phyloP scores from a whole-genome alignment of 2,113 vertebrate genomes.

The Hippocampus mohnikei region DNA sequence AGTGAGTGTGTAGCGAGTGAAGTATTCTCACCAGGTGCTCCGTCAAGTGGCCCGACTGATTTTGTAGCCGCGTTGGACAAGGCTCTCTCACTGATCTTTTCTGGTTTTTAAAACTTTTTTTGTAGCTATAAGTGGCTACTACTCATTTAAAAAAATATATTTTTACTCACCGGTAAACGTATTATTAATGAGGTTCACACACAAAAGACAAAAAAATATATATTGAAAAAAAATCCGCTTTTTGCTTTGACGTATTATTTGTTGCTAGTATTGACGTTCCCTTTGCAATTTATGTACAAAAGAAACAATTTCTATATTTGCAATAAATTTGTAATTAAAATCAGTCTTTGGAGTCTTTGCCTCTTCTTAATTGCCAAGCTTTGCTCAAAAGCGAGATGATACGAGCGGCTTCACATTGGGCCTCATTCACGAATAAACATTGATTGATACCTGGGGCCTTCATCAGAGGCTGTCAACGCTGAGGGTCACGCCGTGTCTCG shows the following conservation, averaged over 20 bases:
- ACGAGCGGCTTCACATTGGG: background rate
- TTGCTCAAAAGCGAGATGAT: background rate
- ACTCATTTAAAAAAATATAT: background rate
- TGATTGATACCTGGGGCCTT: too few species aligned
- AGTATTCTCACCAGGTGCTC: slow-evolving; percentile 20
- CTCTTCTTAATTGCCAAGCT: background rate
- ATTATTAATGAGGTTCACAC: slow-evolving; percentile 26
- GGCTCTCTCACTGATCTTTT: background rate
- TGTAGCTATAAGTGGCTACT: too few species aligned
- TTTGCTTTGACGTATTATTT: slow-evolving; percentile 50
- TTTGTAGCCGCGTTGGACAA: background rate
- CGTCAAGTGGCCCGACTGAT: background rate
- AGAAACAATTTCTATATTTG: slow-evolving; percentile 82
- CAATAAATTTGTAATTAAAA: slow-evolving; percentile 76
- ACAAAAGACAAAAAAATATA: background rate
- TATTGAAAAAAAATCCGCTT: slow-evolving; percentile 23
- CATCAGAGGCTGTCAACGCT: too few species aligned
- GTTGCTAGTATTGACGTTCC: slow-evolving; percentile 62
- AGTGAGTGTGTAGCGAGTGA: background rate
- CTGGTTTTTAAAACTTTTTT: too few species aligned
- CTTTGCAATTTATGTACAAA: slow-evolving; percentile 75
- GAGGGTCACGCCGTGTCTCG: too few species aligned
- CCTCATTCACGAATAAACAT: too few species aligned
- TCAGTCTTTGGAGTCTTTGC: background rate
- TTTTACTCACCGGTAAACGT: slow-evolving; percentile 2